phyloP scores from a whole-genome alignment of 2,797 vertebrate genomes.

The Clarias pachynema region DNA sequence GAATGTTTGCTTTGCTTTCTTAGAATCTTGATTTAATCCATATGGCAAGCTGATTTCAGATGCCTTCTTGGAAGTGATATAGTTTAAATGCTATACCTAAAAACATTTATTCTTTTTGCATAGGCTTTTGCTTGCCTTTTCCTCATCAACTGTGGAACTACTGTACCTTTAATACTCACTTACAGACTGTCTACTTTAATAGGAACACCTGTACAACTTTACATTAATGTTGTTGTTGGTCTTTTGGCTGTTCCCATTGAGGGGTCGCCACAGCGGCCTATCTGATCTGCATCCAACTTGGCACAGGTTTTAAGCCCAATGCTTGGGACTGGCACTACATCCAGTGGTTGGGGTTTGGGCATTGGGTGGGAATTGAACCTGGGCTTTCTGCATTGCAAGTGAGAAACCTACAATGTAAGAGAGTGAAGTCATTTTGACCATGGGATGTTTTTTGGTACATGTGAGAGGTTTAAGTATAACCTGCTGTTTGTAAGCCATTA shows the following conservation, averaged over 20 bases:
- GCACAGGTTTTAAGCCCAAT: no score
- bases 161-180: background rate
- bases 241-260: no score
- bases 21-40: background rate
- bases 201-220: background rate
- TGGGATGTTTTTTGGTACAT: background rate
- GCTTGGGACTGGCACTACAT: no score
- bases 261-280: no score
- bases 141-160: background rate
- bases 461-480: background rate
- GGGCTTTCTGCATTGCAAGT: no score
- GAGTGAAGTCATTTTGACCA: background rate
- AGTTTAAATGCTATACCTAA: background rate
- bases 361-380: no score
- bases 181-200: background rate
- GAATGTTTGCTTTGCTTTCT: background rate
- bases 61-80: background rate
- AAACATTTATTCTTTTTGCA: background rate
- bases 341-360: no score
- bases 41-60: background rate
- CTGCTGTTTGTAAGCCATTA: background rate
- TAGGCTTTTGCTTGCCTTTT: background rate
- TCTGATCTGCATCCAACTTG: no score
- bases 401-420: background rate
- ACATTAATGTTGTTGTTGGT: background rate